Base-by-base conservation (phyloP, 2,888 invertebrate genomes). In the Keiferia lycopersicella region DNA sequence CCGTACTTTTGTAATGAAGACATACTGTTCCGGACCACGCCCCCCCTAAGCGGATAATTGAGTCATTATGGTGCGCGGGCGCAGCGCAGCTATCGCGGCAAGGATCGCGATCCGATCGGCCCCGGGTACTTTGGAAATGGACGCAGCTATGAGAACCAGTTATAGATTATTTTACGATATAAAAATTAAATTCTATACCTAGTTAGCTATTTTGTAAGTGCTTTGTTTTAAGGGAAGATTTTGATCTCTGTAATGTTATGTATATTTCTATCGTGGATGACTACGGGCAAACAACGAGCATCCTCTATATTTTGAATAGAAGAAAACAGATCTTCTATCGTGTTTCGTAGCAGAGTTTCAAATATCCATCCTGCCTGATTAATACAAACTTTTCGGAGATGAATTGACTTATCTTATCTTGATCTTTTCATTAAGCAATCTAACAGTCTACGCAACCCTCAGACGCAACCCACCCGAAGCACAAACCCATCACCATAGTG, bases 1-100 rank as follows among this genome's bases (percentile, higher is more conserved):
- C 79, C 65, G 64, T 66, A 70, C 65, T 74, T 72, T 75, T 78
- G 81, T 88, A 88, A 89, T 91, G 90, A 91, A 91, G 91, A 91
- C 87, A 88, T 88, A 91, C 81, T 82, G 84, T 79, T 73, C 72
- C 66, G 73, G 63, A 75, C 84, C 86, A 80, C 91, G 90, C 91
- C 91, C 78, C 75, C 86, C 74, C 89, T 91, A 90, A 92, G 86
- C 91, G 88, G 88, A 86, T 92, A 92, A 92, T 92, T 91, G 92
- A 92, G 92, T 87, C 91, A 92, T 92, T 92, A 92, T 83, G 79
- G 74, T 80, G 85, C 87, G 86, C 86, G 83, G 81, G 88, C 88
- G 87, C 88, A 83, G 56, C 71, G 74, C 73, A 72, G 72, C 72
- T 75, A 75, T 72, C 73, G 71, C 81, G 84, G 84, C 84, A 79